Percentiles rank a stretch among this genome's conserved stretches.
Conservation (phyloP, 2,113 vertebrate species). For the Muntiacus reevesi region DNA sequence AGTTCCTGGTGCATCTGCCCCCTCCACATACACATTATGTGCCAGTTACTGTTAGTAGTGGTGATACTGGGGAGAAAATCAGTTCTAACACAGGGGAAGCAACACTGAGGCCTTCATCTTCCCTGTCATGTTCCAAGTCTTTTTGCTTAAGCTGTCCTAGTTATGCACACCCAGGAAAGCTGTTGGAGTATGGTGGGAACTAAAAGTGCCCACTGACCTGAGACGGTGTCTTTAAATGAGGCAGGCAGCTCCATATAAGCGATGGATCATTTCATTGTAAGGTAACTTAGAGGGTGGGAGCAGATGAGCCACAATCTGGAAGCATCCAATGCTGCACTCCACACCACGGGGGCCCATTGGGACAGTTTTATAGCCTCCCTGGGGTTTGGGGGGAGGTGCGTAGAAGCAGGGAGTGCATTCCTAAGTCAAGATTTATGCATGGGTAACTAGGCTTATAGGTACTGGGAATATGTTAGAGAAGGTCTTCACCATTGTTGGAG, state of each 20-base stretch:
- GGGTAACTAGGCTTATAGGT: background rate
- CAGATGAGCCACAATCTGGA: background rate
- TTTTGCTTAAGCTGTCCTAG: background rate
- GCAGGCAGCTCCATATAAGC: background rate
- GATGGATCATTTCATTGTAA: background rate
- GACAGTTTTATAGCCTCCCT: too few relatives aligned
- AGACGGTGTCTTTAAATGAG: background rate
- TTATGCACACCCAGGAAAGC: background rate
- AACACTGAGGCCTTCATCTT: background rate
- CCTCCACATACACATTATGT: background rate
- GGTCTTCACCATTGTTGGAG: background rate
- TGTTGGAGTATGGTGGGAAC: background rate
- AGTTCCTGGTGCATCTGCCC: background rate
- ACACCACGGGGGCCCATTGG: background rate
- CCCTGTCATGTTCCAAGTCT: background rate
- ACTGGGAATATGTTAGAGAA: background rate
- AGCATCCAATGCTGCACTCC: background rate
- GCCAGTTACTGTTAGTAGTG: background rate
- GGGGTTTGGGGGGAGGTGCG: background rate
- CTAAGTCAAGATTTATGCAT: background rate
- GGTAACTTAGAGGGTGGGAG: background rate
- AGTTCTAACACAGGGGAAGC: background rate
- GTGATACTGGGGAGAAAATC: background rate
- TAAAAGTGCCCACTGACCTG: background rate
- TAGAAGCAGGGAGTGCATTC: background rate